Base-by-base conservation (phyloP, 2,797 vertebrate genomes). In the Takifugu ocellatus region DNA sequence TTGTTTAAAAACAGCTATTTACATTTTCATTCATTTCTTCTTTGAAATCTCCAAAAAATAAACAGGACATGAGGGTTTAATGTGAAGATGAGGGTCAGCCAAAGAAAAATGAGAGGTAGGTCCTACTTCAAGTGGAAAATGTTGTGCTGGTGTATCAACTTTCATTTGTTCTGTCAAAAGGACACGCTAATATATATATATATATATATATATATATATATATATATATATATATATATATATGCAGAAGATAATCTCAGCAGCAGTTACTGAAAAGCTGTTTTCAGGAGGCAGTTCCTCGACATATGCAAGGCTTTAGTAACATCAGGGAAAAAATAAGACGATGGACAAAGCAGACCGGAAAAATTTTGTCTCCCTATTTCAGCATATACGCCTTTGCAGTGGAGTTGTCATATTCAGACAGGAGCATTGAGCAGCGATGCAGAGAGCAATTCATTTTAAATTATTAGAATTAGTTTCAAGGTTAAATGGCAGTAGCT, bases 101-200 rank as follows among this genome's bases (percentile, higher is more conserved):
- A 39, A 39, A 12, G 8, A 39, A 39, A 39, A 39, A 39, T 39
- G 12, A 12, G 36, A 39, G 12, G 4, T 12, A 2, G 16, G 44
- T 55, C 25, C 39, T 54, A 62, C 44, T 33, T 61, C 7, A 15
- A 55, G 45, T 60, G 42, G 54, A 74, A 59, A 75, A 60, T 66
- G 24, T 59, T 58, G 56, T 54, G 59, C 61, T 57, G 61, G 71
- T 3, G 60, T 27, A 49, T 63, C 57, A 66, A 62, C 39, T 44
- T 54, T 8, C 50, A 62, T 52, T 66, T 47, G 44, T 21, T 21
- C 21, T 46, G n/a, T 59, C 29, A 25, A n/a, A 67, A n/a, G 49
- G 29, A n/a, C 21, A 21, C 10, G 31, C 10, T 33, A 52, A 50
- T 70, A 39, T 29, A 29, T 29, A 36, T 9, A 36, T 11, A 14